Conservation (phyloP, 2,888 invertebrate species). For the Lasioglossum lativentre region DNA sequence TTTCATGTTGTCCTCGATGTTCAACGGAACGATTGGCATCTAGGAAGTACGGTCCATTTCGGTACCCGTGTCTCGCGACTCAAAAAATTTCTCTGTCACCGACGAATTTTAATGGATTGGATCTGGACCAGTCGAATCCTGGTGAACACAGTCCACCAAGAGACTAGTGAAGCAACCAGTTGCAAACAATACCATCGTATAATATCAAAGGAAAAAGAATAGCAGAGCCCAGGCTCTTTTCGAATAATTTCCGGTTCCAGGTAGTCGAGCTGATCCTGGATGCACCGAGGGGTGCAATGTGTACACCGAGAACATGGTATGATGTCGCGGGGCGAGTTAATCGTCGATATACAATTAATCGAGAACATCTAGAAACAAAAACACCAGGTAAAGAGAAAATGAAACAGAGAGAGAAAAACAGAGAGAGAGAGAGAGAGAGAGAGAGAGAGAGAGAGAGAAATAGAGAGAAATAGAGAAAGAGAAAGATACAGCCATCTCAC, state of each 20-base stretch:
- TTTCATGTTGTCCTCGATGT: background rate
- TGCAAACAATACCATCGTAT: background rate
- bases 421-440: conserved; percentile 32
- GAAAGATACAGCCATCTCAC: conserved; percentile 79
- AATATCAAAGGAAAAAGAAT: background rate
- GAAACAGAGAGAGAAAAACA: conserved; percentile 36
- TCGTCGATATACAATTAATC: conserved; percentile 16
- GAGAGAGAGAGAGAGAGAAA: conserved; percentile 65
- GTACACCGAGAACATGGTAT: conserved; percentile 45
- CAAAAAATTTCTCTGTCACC: background rate
- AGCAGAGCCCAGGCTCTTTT: background rate
- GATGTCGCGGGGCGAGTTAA: conserved; percentile 26
- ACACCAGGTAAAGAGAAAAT: conserved; percentile 61
- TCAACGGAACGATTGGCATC: background rate
- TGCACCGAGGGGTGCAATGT: conserved; percentile 29
- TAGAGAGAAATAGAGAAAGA: conserved; percentile 58
- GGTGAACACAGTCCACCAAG: background rate
- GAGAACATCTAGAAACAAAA: conserved; percentile 68
- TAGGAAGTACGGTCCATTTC: background rate
- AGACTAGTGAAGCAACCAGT: background rate
- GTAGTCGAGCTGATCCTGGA: conserved; percentile 47
- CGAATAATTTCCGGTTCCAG: conserved; percentile 16
- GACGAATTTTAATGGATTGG: background rate
- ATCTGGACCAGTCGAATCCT: background rate
- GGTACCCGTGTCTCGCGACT: background rate